Evolutionary conservation across 2,888 invertebrate genomes (phyloP).

Genomic region (Diarsia dahlii): DNA sequence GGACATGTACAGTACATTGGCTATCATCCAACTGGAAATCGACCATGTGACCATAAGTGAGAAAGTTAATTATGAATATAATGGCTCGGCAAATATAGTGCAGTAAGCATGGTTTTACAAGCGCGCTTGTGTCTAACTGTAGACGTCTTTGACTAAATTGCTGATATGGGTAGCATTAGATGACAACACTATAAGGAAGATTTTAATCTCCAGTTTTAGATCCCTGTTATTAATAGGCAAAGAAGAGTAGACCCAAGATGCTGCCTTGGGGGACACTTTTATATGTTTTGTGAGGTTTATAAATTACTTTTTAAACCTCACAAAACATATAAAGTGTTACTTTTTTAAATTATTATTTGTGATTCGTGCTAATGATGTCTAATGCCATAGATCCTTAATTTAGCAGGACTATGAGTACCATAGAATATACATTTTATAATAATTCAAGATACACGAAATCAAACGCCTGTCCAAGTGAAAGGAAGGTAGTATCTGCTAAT

Average conservation of each 20-base stretch:
- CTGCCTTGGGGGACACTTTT: neutral
- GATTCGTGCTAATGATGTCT: neutral
- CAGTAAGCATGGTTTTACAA: neutral
- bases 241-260: neutral
- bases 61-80: neutral
- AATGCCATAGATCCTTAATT: neutral
- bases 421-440: neutral
- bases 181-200: neutral
- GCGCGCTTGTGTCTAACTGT: neutral
- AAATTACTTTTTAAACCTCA: no score
- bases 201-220: no score
- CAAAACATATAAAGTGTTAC: no score
- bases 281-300: neutral
- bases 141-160: neutral
- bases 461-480: constrained; percentile 3
- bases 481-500: neutral
- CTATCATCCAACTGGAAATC: constrained; percentile 21
- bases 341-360: neutral
- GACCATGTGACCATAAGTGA: constrained; percentile 1
- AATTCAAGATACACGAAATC: constrained; percentile 3
- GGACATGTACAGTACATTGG: constrained; percentile 10
- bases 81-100: neutral
- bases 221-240: no score
- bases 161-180: neutral
- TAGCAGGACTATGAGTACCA: neutral